Evolutionary conservation across 1,140 invertebrate genomes (phyloP).

Genomic region (Mactra quadrangularis): DNA sequence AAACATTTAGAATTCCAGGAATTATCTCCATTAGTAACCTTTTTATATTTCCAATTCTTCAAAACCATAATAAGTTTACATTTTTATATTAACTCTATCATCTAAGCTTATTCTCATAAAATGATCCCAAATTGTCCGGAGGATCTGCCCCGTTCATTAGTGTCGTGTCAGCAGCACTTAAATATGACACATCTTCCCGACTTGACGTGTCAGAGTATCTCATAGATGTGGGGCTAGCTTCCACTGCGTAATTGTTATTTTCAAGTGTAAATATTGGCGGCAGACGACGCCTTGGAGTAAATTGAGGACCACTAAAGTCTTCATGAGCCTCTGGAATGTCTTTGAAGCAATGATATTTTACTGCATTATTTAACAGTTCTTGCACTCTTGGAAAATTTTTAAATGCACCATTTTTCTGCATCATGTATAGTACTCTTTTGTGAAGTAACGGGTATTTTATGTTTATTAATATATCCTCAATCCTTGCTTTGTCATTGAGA

Average conservation of each 20-base stretch:
- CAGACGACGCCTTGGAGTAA: constrained; percentile 42
- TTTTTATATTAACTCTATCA: constrained; percentile 6
- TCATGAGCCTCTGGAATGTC: constrained; percentile 78
- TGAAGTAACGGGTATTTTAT: constrained; percentile 80
- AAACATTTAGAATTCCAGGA: too few species aligned
- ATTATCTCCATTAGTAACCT: too few species aligned
- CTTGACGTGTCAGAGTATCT: constrained; percentile 57
- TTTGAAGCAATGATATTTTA: constrained; percentile 79
- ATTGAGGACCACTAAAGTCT: constrained; percentile 78
- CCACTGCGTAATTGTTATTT: constrained; percentile 60
- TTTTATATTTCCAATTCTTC: too few species aligned
- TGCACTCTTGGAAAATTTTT: constrained; percentile 80
- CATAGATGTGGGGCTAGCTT: constrained; percentile 60
- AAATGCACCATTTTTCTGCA: constrained; percentile 79
- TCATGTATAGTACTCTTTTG: constrained; percentile 78
- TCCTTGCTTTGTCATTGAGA: constrained; percentile 77
- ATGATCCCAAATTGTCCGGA: constrained; percentile 22
- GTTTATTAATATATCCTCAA: constrained; percentile 79
- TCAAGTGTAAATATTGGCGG: constrained; percentile 25
- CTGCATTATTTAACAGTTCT: constrained; percentile 75
- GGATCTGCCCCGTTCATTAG: constrained; percentile 25
- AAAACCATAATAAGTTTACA: too few species aligned
- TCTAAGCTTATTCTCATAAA: constrained; percentile 47
- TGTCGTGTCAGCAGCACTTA: constrained; percentile 38
- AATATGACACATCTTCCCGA: constrained; percentile 40